A percentile compares a stretch with the other conserved stretches of the same genome.
These are phyloP conservation scores for Macrostomum lignano DNA, from an alignment of 1,140 invertebrate species.

Conservation along the genomic window DNA sequence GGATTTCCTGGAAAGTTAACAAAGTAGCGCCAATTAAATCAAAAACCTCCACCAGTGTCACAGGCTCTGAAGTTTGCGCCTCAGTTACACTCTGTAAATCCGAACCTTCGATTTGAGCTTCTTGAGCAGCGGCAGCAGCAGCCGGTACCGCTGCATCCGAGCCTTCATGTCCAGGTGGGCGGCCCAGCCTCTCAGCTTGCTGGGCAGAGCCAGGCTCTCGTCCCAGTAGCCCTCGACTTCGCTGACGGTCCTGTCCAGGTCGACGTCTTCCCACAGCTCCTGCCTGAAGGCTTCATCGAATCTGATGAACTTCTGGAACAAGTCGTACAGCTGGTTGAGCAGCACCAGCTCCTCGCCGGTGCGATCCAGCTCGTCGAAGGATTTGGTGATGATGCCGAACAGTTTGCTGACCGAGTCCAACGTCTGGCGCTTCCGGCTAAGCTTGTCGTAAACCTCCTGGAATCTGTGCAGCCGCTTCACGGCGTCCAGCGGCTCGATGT, in stretches of 20 bases:
- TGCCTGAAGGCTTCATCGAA: slow-evolving; percentile 24
- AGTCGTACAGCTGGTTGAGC: slow-evolving; percentile 22
- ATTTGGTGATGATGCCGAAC: slow-evolving; percentile 23
- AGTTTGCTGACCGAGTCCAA: slow-evolving; percentile 26
- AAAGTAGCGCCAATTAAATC: no score
- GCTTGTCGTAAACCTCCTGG: slow-evolving; percentile 17
- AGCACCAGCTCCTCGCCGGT: slow-evolving; percentile 21
- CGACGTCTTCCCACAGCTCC: slow-evolving; percentile 15
- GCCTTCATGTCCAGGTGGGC: slow-evolving; percentile 21
- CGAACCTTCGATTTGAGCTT: slow-evolving; percentile 20
- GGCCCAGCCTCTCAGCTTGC: slow-evolving; percentile 26
- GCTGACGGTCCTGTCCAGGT: background rate
- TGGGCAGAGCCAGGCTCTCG: slow-evolving; percentile 22
- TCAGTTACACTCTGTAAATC: no score
- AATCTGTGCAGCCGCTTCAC: slow-evolving; percentile 21
- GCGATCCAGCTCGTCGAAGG: slow-evolving; percentile 25
- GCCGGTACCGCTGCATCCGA: slow-evolving; percentile 18
- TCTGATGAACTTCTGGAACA: slow-evolving; percentile 24
- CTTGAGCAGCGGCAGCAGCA: slow-evolving; percentile 21
- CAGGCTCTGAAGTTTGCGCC: slow-evolving; percentile 12
- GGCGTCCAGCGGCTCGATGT: slow-evolving; percentile 21
- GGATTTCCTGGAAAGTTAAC: slow-evolving; percentile 18
- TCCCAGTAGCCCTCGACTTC: slow-evolving; percentile 26
- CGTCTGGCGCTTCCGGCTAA: slow-evolving; percentile 21
- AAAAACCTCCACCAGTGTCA: background rate